Conservation (phyloP, 2,888 invertebrate species). For the Seira sanloemensis region DNA sequence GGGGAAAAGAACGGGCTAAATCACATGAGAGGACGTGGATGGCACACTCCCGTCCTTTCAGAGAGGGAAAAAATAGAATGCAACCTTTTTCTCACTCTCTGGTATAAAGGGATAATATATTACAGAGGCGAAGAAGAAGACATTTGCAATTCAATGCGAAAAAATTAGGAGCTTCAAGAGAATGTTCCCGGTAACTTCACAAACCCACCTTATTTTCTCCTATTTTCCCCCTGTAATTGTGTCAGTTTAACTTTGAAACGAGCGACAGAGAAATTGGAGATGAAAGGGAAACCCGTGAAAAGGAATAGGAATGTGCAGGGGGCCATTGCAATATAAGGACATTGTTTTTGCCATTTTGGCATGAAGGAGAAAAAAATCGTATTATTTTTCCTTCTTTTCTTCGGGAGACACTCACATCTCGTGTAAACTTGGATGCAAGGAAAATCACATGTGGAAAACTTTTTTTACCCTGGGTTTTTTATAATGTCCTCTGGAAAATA, state of each 20-base stretch:
- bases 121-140: conserved; percentile 43
- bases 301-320: neutral
- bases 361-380: neutral
- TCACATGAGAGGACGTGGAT: conserved; percentile 39
- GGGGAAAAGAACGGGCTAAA: conserved; percentile 28
- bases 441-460: neutral
- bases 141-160: conserved; percentile 71
- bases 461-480: conserved; percentile 9
- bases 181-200: conserved; percentile 24
- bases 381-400: no score
- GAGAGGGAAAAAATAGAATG: neutral
- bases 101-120: conserved; percentile 34
- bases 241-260: conserved; percentile 6
- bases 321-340: neutral
- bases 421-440: neutral
- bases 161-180: conserved; percentile 60
- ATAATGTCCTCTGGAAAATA: neutral
- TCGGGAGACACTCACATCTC: no score
- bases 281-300: conserved; percentile 15
- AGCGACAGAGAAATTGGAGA: conserved; percentile 22
- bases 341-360: conserved; percentile 29
- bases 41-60: conserved; percentile 50
- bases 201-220: neutral
- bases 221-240: conserved; percentile 7
- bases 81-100: neutral